Conservation (phyloP, 2,113 vertebrate genomes). For the Hemibagrus wyckioides region DNA sequence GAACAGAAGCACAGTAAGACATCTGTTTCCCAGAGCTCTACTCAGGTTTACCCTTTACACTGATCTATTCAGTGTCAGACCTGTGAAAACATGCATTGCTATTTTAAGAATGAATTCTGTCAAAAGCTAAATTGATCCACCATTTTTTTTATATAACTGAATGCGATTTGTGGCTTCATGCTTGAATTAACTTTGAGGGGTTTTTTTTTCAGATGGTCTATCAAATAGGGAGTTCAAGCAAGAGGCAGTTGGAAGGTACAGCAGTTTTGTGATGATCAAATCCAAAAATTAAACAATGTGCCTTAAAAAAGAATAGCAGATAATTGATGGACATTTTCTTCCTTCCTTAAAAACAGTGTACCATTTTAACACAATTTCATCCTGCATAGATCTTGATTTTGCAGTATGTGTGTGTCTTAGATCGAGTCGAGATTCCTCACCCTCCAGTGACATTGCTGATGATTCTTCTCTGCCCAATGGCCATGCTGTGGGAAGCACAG, state of each 20-base stretch:
- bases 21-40: background rate
- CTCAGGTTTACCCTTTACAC: background rate
- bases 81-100: background rate
- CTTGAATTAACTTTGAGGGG: background rate
- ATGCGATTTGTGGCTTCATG: background rate
- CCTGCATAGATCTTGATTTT: background rate
- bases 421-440: slow-evolving; percentile 78
- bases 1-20: slow-evolving; percentile 79
- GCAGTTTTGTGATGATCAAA: background rate
- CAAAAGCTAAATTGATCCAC: background rate
- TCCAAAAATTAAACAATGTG: background rate
- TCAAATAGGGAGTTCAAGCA: slow-evolving; percentile 78
- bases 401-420: slow-evolving; percentile 60
- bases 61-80: background rate
- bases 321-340: background rate
- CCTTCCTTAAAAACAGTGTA: background rate
- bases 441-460: slow-evolving; percentile 76
- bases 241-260: slow-evolving; percentile 69
- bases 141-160: too few relatives aligned
- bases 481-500: slow-evolving; percentile 74
- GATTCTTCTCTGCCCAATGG: slow-evolving; percentile 75
- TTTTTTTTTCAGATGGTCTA: slow-evolving; percentile 67
- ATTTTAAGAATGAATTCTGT: background rate
- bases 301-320: too few relatives aligned
- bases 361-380: background rate